phyloP scores from a whole-genome alignment of 2,113 vertebrate species.

The Oncorhynchus gorbuscha region DNA sequence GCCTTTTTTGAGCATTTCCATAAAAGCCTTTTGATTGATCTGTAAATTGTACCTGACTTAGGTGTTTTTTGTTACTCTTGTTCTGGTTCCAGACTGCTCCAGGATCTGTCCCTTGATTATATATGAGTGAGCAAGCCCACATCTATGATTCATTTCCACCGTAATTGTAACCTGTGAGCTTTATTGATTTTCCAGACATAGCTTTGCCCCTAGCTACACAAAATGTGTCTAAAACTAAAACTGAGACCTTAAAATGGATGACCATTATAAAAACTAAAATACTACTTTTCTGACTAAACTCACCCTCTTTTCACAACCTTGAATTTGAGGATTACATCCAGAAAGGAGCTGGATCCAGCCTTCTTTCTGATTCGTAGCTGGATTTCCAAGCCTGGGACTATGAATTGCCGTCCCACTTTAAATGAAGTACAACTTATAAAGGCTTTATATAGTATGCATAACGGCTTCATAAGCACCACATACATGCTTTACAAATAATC shows the following conservation, averaged over 20 bases:
- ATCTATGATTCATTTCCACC: conserved; percentile 64
- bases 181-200: conserved; percentile 60
- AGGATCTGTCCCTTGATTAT: conserved; percentile 53
- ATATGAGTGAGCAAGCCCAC: conserved; percentile 49
- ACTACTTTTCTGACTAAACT: conserved; percentile 59
- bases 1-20: conserved; percentile 53
- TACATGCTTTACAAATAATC: too few relatives aligned
- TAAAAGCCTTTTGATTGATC: conserved; percentile 67
- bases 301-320: conserved; percentile 23
- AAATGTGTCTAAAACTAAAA: conserved; percentile 60
- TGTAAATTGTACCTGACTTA: conserved; percentile 26
- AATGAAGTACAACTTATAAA: too few relatives aligned
- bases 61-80: conserved; percentile 26
- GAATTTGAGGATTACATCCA: conserved; percentile 42
- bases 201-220: conserved; percentile 56
- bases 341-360: conserved; percentile 22
- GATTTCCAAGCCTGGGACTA: conserved; percentile 51
- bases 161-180: conserved; percentile 63
- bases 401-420: conserved; percentile 26
- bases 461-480: too few relatives aligned
- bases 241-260: conserved; percentile 50
- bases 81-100: conserved; percentile 29
- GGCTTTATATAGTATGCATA: too few relatives aligned
- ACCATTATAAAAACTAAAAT: conserved; percentile 53
- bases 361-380: conserved; percentile 49